A percentile compares a stretch with the other conserved stretches of the same genome.
Evolutionary conservation across 2,797 vertebrate genomes (phyloP).

Genomic region (Poeciliopsis paucimaculata): DNA sequence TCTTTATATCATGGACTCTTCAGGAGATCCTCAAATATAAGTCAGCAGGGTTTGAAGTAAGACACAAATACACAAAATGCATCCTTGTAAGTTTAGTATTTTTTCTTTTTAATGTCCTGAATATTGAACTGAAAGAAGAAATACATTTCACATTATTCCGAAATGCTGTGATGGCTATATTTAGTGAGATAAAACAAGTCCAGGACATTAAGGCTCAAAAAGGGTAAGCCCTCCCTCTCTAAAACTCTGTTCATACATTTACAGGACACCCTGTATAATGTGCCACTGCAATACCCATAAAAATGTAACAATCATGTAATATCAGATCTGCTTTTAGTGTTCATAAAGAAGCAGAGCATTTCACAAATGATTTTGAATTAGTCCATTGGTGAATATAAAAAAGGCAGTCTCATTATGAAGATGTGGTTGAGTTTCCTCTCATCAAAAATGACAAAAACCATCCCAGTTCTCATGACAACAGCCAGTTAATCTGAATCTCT

Average conservation of each 20-base stretch:
- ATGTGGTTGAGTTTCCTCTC: constrained; percentile 40
- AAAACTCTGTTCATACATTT: constrained; percentile 49
- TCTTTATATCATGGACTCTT: background rate
- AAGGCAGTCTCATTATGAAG: constrained; percentile 41
- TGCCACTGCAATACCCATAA: constrained; percentile 39
- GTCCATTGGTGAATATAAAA: constrained; percentile 33
- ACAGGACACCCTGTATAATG: constrained; percentile 41
- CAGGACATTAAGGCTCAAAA: constrained; percentile 10
- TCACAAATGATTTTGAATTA: constrained; percentile 46
- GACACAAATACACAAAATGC: background rate
- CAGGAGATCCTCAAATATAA: background rate
- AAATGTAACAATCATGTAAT: constrained; percentile 57
- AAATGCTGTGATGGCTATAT: constrained; percentile 8
- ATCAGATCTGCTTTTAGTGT: constrained; percentile 36
- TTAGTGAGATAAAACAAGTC: constrained; percentile 18
- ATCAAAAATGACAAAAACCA: constrained; percentile 45
- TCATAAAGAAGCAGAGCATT: constrained; percentile 51
- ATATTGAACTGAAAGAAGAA: constrained; percentile 32
- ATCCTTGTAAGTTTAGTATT: background rate
- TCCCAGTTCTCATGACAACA: constrained; percentile 60
- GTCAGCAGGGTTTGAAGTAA: background rate
- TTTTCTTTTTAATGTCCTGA: background rate
- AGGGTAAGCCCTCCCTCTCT: constrained; percentile 17
- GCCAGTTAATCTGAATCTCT: constrained; percentile 36
- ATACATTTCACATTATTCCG: constrained; percentile 51